Base-by-base conservation (phyloP, 2,888 invertebrate genomes). In the Campaea margaritaria region DNA sequence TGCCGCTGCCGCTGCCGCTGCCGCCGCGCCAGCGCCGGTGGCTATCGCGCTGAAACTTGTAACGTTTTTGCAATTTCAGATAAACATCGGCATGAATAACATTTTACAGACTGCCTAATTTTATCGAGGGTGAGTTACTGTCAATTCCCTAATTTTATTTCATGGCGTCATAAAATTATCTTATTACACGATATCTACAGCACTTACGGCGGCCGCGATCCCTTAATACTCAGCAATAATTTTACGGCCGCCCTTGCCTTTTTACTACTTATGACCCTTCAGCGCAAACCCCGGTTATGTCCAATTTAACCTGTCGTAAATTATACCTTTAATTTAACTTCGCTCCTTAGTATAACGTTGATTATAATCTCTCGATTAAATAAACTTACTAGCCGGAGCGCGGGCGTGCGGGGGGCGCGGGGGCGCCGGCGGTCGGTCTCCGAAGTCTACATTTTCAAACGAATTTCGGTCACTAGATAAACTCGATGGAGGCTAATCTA, bases 201-300 rank as follows among this genome's bases (percentile, higher is more conserved):
- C 64, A 63, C 68, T 66, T 53, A 52, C 58, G 58, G 21, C 42
- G 46, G 64, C 56, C 60, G 64, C 67, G 67, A 61, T 65, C 68
- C 67, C 65, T 57, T 65, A 52, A 62, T 54, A 61, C 67, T 69
- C 69, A 69, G 69, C 69, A 67, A 64, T 69, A 62, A 67, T 67
- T 67, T 69, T 61, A 69, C 46, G 54, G 45, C 27, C 48, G 58
- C 62, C 49, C 54, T 51, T 27, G 61, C 53, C 63, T 65, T 68
- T 68, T 65, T 65, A 63, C 65, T 61, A 58, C 65, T 68, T 58
- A 57, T 58, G 64, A 64, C 64, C 65, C 53, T 57, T 62, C 58
- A 58, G 60, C 55, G 60, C 57, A 42, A 44, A 51, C 57, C 54
- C 45, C 51, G 39, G 68, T 62, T 60, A 62, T 52, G 59, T 60